phyloP scores from a whole-genome alignment of 2,797 vertebrate species.

The Microctenopoma lineatum region DNA sequence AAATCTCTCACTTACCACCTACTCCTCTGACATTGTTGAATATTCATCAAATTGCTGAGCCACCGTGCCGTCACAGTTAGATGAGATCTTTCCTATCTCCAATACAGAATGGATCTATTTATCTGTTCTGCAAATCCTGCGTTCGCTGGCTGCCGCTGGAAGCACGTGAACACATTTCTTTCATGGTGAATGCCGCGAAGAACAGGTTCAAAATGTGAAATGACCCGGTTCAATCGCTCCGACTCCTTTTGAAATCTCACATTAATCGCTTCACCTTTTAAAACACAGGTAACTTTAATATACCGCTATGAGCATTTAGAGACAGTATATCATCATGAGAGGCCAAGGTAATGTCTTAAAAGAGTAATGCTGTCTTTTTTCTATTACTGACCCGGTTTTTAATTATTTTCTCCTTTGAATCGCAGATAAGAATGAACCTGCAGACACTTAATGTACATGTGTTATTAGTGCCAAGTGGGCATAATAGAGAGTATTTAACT shows the following conservation, averaged over 20 bases:
- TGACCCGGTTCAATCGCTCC: constrained; percentile 16
- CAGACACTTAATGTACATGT: constrained; percentile 13
- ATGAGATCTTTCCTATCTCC: constrained; percentile 70
- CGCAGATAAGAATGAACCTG: constrained; percentile 29
- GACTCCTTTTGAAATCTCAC: constrained; percentile 13
- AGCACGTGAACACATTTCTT: constrained; percentile 57
- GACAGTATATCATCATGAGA: constrained; percentile 22
- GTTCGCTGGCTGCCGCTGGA: constrained; percentile 29
- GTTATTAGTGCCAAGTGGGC: constrained; percentile 37
- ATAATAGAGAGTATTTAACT: constrained; percentile 12
- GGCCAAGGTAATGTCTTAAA: constrained; percentile 25
- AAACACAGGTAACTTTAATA: constrained; percentile 9
- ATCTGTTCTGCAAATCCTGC: constrained; percentile 39
- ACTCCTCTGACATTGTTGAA: constrained; percentile 44
- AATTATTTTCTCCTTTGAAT: constrained; percentile 58
- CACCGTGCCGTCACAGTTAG: constrained; percentile 39
- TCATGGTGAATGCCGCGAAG: constrained; percentile 16
- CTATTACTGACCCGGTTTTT: constrained; percentile 39
- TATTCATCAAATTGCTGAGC: constrained; percentile 68
- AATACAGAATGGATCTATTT: constrained; percentile 63
- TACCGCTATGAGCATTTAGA: not conserved
- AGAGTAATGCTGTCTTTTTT: constrained; percentile 27
- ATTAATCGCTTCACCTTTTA: constrained; percentile 28
- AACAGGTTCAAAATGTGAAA: constrained; percentile 25
- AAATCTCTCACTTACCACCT: constrained; percentile 65